phyloP scores from a whole-genome alignment of 2,113 vertebrate species.

The Gorsachius goisagi region DNA sequence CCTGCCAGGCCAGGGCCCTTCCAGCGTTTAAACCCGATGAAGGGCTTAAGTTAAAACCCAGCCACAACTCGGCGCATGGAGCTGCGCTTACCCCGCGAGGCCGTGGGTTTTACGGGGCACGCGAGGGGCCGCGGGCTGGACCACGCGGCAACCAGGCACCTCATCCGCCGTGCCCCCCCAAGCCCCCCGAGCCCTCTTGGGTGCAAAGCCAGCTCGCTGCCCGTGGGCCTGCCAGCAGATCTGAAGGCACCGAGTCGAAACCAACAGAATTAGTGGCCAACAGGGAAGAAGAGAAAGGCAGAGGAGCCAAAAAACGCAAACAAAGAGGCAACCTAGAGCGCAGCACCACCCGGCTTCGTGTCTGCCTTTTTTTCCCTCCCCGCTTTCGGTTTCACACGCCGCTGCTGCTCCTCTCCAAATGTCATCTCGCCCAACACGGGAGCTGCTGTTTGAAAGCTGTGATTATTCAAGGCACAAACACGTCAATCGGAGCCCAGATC shows the following conservation, averaged over 20 bases:
- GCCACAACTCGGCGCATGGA: background rate
- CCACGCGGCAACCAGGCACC: accelerated
- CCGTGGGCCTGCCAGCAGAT: background rate
- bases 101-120: background rate
- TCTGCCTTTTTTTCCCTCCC: background rate
- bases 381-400: slow-evolving; percentile 30
- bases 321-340: background rate
- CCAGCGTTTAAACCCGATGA: background rate
- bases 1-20: background rate
- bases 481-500: slow-evolving; percentile 22
- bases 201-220: background rate
- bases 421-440: slow-evolving; percentile 35
- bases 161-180: background rate
- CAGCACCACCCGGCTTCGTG: accelerated
- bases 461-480: slow-evolving; percentile 56
- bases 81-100: background rate
- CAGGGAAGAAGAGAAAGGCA: background rate
- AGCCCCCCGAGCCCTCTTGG: background rate
- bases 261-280: background rate
- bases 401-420: slow-evolving; percentile 47
- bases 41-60: background rate
- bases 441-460: slow-evolving; percentile 61
- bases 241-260: accelerated
- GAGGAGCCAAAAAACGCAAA: background rate
- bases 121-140: background rate